Conservation (phyloP, 2,797 vertebrate genomes). For the Pygocentrus nattereri region DNA sequence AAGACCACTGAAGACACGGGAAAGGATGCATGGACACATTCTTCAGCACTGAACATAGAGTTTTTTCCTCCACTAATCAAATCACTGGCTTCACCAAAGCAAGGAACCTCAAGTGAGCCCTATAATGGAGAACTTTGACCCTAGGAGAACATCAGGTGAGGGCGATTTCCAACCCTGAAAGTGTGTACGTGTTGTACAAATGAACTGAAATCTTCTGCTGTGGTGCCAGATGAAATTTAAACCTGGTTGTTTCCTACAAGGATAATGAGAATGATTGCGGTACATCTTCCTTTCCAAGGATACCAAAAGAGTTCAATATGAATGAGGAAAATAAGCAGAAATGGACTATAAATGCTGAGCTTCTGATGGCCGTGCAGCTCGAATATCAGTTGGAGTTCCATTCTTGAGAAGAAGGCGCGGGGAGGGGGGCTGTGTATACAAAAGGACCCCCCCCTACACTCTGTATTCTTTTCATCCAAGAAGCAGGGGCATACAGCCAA, state of each 20-base stretch:
- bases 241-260: background rate
- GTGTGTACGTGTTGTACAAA: background rate
- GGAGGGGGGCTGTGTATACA: conserved; percentile 62
- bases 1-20: conserved; percentile 51
- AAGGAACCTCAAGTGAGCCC: background rate
- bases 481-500: conserved; percentile 78
- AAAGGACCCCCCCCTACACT: conserved; percentile 73
- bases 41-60: background rate
- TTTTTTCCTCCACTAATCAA: background rate
- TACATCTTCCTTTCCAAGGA: background rate
- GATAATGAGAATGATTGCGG: background rate
- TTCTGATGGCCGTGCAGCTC: conserved; percentile 71
- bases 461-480: conserved; percentile 78
- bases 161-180: background rate
- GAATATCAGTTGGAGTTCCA: conserved; percentile 76
- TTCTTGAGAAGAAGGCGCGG: conserved; percentile 74
- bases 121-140: background rate
- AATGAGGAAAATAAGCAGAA: conserved; percentile 34
- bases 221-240: conserved; percentile 1
- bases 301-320: conserved; percentile 18
- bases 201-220: background rate
- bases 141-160: background rate
- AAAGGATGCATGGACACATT: conserved; percentile 20
- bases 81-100: background rate
- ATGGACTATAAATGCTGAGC: conserved; percentile 57